Evolutionary conservation across 2,888 invertebrate genomes (phyloP).

Genomic region (Eupithecia insigniata): DNA sequence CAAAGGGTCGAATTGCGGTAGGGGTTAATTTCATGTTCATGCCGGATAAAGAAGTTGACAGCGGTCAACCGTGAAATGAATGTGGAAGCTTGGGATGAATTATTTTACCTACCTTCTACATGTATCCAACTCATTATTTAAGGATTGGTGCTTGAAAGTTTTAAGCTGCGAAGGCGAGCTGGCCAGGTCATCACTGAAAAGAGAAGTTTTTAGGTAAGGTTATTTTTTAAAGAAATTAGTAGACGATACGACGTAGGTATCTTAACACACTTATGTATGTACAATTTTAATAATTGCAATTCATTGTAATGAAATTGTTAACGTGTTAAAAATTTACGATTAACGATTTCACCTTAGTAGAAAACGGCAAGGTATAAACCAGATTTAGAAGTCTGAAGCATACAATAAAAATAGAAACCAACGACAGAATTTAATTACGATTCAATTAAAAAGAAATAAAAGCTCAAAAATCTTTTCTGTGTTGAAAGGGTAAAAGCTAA

Average conservation of each 20-base stretch:
- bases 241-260: neutral
- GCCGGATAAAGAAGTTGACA: conserved; percentile 48
- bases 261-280: neutral
- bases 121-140: neutral
- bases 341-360: neutral
- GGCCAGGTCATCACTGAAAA: neutral
- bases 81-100: conserved; percentile 38
- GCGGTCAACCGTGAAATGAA: conserved; percentile 48
- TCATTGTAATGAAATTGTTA: neutral
- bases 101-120: conserved; percentile 12
- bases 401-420: neutral
- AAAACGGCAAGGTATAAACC: neutral
- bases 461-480: neutral
- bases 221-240: neutral
- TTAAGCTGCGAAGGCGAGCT: neutral
- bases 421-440: neutral
- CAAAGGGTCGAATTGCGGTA: conserved; percentile 47
- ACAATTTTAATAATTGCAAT: neutral
- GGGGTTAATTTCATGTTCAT: conserved; percentile 46
- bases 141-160: neutral
- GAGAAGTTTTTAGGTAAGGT: neutral
- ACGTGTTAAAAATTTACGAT: neutral
- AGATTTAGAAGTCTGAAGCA: neutral
- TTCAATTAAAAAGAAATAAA: neutral
- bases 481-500: conserved; percentile 2